Base-by-base conservation (phyloP, 2,797 vertebrate species). In the Linurgus olivaceus region DNA sequence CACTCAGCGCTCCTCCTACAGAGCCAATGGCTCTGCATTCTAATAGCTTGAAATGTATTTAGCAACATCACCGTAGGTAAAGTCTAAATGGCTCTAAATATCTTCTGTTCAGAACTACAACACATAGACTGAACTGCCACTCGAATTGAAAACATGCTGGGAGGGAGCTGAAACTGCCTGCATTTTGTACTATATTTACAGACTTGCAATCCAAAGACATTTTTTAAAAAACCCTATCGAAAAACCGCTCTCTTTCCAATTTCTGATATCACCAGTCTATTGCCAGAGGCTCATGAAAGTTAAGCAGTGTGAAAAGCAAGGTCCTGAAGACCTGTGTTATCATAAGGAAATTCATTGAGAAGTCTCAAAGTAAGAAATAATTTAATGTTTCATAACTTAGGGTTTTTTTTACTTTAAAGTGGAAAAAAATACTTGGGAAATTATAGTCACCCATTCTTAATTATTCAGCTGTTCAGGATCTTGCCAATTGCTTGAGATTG, bases 21-120 rank as follows among this genome's bases (percentile, higher is more conserved):
- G 67, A 93, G 76, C 52, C 80, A 76, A 17, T 24, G 48, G 44
- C 31, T 84, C 80, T 65, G 35, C 66, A 78, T 63, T 47, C 73
- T 48, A 78, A 89, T 74, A 90, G 82, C 50, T 20, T 45, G 35
- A 66, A 86, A 90, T 55, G 47, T 25, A 47, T 61, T 86, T 83
- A 88, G 68, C 83, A 88, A 83, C 17, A 37, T n/a, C 75, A 65
- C 25, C 0, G 0, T 23, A 88, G 52, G 50, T n/a, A 86, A 67
- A 63, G 48, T 50, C 82, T 71, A 50, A 90, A 63, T 42, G 61
- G 24, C 84, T 59, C 45, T 72, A 73, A 80, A 73, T 29, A 44
- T 54, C n/a, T 74, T 42, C 54, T n/a, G 9, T 54, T 89, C 47
- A 54, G 80, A 65, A n/a, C 51, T 50, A 25, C 20, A 68, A 50